Evolutionary conservation across 2,797 vertebrate genomes (phyloP), one percentile per base, ranked within the genome.

Genomic region (Bryconaethiops microstoma): DNA sequence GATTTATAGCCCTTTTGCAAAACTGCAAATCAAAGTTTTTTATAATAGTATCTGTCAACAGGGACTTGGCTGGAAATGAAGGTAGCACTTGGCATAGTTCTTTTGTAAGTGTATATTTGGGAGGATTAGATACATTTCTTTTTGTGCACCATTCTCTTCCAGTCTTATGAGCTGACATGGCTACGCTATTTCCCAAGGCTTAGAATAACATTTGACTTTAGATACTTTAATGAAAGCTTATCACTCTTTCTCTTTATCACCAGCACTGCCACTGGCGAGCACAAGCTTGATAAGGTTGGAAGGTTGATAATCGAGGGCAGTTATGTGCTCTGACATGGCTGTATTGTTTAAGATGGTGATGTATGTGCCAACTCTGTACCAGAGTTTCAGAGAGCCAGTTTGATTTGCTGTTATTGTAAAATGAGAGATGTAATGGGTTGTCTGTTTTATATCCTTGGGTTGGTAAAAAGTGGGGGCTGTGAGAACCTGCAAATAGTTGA

Each of bases 21-120:
- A 84, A 71, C 83, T 84, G 72, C 81, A 79, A 83, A 60, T 85
- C 74, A 73, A 80, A 72, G 72, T 13, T 83, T 77, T 85, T 74
- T 29, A 74, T 85, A 70, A 77, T 84, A 65, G 78, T 14, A 48
- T 79, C 86, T 78, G 2, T 82, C 85, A 73, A 74, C 73, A 80
- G 85, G 85, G 86, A 87, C 83, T 59, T 39, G 68, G 84, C 83
- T 82, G 85, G 89, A 89, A 90, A 89, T 83, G 54, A 83, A 80
- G 76, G 69, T 77, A 62, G 76, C 59, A 25, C 67, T 55, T 29
- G 63, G 72, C 65, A 52, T 75, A 80, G 78, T 63, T 50, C 62
- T 78, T 85, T 60, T 79, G 21, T 57, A n/a, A 59, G 52, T 29
- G 67, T 19, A 63, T 79, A 59, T 67, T 86, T 82, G 84, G 73